Conservation (phyloP, 2,113 vertebrate species). For the Sigmodon hispidus region DNA sequence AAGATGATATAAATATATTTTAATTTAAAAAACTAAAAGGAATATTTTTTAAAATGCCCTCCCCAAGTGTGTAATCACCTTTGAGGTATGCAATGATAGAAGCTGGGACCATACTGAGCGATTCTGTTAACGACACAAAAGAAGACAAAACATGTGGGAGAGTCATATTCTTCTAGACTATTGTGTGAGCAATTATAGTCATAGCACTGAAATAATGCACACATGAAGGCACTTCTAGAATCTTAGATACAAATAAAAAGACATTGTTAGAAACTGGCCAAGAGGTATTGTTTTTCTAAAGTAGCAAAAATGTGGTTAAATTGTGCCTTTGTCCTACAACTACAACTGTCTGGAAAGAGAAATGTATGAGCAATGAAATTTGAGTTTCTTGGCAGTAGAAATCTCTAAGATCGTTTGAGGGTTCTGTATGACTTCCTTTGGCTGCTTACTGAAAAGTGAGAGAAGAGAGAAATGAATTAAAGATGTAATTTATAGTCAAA, state of each 20-base stretch:
- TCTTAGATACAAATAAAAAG: background rate
- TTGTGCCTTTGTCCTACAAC: background rate
- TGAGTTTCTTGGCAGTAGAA: background rate
- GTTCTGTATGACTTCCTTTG: background rate
- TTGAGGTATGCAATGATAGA: background rate
- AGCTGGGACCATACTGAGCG: background rate
- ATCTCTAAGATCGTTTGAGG: background rate
- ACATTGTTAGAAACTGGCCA: background rate
- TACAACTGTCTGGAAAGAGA: background rate
- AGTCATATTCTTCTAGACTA: background rate
- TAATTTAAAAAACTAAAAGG: background rate
- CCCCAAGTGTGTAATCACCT: background rate
- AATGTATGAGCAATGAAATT: background rate
- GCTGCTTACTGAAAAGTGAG: background rate
- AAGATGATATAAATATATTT: background rate
- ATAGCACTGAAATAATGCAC: background rate
- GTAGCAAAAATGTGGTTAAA: background rate
- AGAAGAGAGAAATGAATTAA: constrained; percentile 13
- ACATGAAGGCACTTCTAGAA: background rate
- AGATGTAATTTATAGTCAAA: constrained; percentile 20
- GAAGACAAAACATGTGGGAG: background rate
- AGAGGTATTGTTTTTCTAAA: background rate
- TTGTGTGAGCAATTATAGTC: background rate
- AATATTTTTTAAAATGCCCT: background rate
- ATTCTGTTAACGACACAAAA: background rate